A percentile compares a stretch with the other conserved stretches of the same genome.
phyloP scores from a whole-genome alignment of 1,140 invertebrate species.

The Cyclina sinensis region DNA sequence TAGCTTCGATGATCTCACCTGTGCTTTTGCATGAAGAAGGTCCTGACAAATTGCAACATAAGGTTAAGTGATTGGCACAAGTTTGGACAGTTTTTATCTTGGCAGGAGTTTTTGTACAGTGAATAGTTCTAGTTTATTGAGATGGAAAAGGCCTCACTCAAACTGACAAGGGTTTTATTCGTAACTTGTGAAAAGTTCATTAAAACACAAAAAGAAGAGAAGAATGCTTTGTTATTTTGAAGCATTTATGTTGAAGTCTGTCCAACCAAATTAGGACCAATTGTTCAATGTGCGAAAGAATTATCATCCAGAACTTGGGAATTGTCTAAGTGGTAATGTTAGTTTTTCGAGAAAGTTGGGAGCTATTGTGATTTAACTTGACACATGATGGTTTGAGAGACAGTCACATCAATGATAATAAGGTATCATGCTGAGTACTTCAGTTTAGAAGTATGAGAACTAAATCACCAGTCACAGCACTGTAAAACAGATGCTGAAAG shows the following conservation, averaged over 20 bases:
- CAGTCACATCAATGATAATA: conserved; percentile 32
- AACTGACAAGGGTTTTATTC: conserved; percentile 26
- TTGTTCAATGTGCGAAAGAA: conserved; percentile 52
- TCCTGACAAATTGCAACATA: conserved; percentile 1
- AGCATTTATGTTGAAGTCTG: conserved; percentile 40
- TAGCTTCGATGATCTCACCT: neutral
- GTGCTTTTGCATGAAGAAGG: neutral
- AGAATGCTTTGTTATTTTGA: neutral
- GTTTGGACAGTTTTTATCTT: conserved; percentile 9
- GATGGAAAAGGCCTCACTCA: neutral
- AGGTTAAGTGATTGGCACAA: neutral
- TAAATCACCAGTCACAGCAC: neutral
- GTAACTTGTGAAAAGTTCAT: conserved; percentile 28
- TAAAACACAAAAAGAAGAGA: neutral
- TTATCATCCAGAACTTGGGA: conserved; percentile 21
- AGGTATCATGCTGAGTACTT: neutral
- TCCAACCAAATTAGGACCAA: conserved; percentile 39
- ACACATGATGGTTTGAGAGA: conserved; percentile 32
- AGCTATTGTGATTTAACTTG: conserved; percentile 50
- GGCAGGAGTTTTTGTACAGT: neutral
- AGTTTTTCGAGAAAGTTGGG: neutral
- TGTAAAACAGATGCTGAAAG: neutral
- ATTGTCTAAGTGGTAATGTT: conserved; percentile 46
- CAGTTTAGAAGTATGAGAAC: neutral
- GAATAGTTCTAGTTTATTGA: conserved; percentile 29